Evolutionary conservation across 1,140 invertebrate genomes (phyloP), one percentile per base, ranked within the genome.

Genomic region (Berghia stephanieae): DNA sequence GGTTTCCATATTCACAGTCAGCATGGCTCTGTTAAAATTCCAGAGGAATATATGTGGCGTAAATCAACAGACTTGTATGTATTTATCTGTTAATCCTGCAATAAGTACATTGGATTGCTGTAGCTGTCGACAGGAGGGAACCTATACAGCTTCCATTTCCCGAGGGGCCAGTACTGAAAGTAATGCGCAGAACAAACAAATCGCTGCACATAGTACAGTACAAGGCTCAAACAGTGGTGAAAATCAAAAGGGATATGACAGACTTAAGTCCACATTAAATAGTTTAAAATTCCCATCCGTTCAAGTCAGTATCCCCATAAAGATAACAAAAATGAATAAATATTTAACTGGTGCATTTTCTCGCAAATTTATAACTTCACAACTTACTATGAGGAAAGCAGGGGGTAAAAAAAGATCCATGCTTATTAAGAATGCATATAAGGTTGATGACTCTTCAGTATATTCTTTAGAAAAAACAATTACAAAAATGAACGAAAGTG

Each of bases 401-500:
- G 34, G 24, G 46, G 21, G 42, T 2, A 46, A 24, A 6, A 42
- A 46, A 44, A 46, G 8, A 18, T 31, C 43, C 68, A 3, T 21
- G 2, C 16, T 40, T 24, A 24, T 10, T 16, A 40, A 5, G 8
- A 24, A 46, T 21, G 46, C 36, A 27, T 27, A 60, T 8, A 1
- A 2, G 31, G 24, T 27, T 24, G 42, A 46, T 46, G 24, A 46
- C 21, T 8, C 5, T 18, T 44, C 27, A 21, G 63, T 24, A 21
- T 60, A 31, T 76, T 76, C 72, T 21, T 44, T 76, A 31, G 74
- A 76, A 27, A 66, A 43, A 8, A 49, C 74, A 34, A 31, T 68
- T 13, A 49, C 27, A 2, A 42, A 76, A 27, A 76, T 76, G 13
- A 76, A 76, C 40, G 60, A 76, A 34, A 76, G 74, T 24, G 68